Conservation (phyloP, 2,888 invertebrate genomes). For the Tryphoninae sp. region DNA sequence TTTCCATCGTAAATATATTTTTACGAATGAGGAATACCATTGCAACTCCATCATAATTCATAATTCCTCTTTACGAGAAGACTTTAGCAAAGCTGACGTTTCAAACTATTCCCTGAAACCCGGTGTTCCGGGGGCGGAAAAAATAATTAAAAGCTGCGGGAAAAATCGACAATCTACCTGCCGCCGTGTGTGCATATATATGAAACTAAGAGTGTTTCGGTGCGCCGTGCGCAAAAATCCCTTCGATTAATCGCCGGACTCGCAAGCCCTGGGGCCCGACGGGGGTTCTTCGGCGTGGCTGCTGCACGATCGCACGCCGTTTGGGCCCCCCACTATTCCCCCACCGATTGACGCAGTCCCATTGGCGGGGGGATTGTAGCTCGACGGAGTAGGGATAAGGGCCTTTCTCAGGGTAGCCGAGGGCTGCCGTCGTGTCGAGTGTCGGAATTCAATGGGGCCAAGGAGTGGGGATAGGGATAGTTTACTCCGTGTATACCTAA, state of each 20-base stretch:
- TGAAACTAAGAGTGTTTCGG: constrained; percentile 8
- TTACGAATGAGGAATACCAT: neutral
- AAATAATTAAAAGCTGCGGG: neutral
- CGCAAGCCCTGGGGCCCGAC: constrained; percentile 69
- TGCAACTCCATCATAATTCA: too few species aligned
- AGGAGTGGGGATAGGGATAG: constrained; percentile 68
- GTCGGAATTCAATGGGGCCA: constrained; percentile 77
- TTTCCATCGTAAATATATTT: neutral
- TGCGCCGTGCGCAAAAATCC: constrained; percentile 55
- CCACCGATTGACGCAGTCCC: constrained; percentile 27
- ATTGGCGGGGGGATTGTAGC: constrained; percentile 7
- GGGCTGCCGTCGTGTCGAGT: constrained; percentile 70
- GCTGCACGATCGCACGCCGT: constrained; percentile 62
- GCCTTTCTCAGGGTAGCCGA: constrained; percentile 71
- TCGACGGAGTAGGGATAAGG: constrained; percentile 57
- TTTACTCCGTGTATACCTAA: constrained; percentile 23
- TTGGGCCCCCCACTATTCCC: constrained; percentile 28
- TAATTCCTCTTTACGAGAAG: too few species aligned
- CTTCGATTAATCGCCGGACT: constrained; percentile 69
- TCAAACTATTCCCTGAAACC: too few species aligned
- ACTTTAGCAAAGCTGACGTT: too few species aligned
- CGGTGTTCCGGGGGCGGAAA: neutral
- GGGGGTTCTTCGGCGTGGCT: constrained; percentile 65
- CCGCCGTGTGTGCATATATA: constrained; percentile 11
- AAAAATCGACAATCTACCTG: neutral